These are phyloP conservation scores for Herminia tarsipennalis DNA, from an alignment of 2,888 invertebrate species.

Conservation along the genomic window DNA sequence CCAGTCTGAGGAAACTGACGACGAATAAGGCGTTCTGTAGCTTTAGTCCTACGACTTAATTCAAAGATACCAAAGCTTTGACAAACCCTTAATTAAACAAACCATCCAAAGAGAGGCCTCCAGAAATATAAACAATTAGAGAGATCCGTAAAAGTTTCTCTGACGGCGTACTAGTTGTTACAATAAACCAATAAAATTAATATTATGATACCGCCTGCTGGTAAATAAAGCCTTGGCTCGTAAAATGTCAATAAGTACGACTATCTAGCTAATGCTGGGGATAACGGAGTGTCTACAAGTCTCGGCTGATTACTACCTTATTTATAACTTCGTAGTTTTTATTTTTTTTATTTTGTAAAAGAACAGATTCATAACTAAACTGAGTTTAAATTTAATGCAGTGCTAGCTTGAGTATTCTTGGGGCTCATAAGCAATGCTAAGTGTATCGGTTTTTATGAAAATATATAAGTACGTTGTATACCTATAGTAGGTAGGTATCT, in stretches of 20 bases:
- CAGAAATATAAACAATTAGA: constrained; percentile 4
- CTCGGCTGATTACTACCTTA: background rate
- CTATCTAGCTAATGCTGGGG: constrained; percentile 26
- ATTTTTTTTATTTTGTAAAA: background rate
- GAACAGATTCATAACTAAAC: background rate
- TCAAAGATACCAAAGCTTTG: too few relatives aligned
- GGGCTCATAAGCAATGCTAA: too few relatives aligned
- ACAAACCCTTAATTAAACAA: too few relatives aligned
- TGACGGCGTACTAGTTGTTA: constrained; percentile 29
- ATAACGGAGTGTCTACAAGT: constrained; percentile 5
- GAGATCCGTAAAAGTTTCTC: constrained; percentile 16
- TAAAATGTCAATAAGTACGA: constrained; percentile 60
- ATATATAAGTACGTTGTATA: too few relatives aligned
- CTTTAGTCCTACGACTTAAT: too few relatives aligned
- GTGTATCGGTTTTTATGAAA: too few relatives aligned
- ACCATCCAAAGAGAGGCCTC: too few relatives aligned
- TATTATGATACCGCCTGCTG: constrained; percentile 70
- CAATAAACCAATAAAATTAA: constrained; percentile 63
- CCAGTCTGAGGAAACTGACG: too few relatives aligned
- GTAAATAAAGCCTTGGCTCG: constrained; percentile 64
- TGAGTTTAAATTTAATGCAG: too few relatives aligned
- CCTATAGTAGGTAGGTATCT: too few relatives aligned
- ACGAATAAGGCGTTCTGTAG: too few relatives aligned
- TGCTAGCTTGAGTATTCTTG: too few relatives aligned
- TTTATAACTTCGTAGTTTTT: constrained; percentile 2